phyloP scores from a whole-genome alignment of 2,888 invertebrate species.

The Junonia oenone region DNA sequence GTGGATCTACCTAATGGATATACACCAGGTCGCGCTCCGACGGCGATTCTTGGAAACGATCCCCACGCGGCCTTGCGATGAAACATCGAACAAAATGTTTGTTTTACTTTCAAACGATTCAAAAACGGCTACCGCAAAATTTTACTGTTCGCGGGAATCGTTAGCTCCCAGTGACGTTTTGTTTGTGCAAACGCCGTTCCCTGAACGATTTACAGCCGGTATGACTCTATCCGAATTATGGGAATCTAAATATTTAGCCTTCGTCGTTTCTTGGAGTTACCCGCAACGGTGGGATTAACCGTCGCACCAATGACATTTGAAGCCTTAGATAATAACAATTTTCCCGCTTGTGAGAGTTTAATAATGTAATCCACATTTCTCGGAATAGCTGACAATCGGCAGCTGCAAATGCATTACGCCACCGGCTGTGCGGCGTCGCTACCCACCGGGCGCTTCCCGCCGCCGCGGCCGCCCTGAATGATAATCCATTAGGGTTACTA shows the following conservation, averaged over 20 bases:
- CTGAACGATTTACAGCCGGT: conserved; percentile 60
- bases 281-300: conserved; percentile 20
- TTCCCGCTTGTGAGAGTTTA: conserved; percentile 44
- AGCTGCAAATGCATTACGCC: conserved; percentile 49
- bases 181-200: conserved; percentile 60
- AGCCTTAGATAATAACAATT: conserved; percentile 40
- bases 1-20: conserved; percentile 35
- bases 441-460: background rate
- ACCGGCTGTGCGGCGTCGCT: conserved; percentile 22
- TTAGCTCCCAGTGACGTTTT: conserved; percentile 51
- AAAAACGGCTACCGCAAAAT: conserved; percentile 64
- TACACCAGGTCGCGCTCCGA: conserved; percentile 41
- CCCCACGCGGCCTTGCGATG: conserved; percentile 60
- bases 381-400: conserved; percentile 55
- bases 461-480: conserved; percentile 38
- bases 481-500: conserved; percentile 50
- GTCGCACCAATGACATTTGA: conserved; percentile 27
- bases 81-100: conserved; percentile 63
- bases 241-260: conserved; percentile 44
- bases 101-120: conserved; percentile 67
- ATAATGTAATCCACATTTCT: conserved; percentile 53
- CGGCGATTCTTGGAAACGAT: conserved; percentile 56
- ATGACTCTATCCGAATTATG: conserved; percentile 33
- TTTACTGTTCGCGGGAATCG: conserved; percentile 61
- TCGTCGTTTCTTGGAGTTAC: conserved; percentile 26